These are phyloP conservation scores for Drosophila novamexicana DNA, from an alignment of 1,140 invertebrate genomes.

Conservation along the genomic window DNA sequence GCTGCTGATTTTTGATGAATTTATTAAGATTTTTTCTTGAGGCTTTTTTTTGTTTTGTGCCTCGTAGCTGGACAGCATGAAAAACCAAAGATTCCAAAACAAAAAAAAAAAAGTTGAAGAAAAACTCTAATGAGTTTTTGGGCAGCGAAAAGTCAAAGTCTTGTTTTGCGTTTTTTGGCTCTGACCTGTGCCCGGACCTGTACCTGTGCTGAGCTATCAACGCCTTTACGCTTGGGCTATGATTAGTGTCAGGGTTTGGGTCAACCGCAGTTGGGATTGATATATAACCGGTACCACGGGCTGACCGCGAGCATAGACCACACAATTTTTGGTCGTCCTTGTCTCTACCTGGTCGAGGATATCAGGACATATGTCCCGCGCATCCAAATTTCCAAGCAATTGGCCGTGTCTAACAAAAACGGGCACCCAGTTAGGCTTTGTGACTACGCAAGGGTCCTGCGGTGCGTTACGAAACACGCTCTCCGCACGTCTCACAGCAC, in stretches of 20 bases:
- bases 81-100: slow-evolving; percentile 19
- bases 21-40: slow-evolving; percentile 74
- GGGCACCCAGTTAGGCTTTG: slow-evolving; percentile 22
- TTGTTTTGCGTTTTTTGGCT: slow-evolving; percentile 7
- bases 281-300: slow-evolving; percentile 38
- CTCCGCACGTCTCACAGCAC: slow-evolving; percentile 23
- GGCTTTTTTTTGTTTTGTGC: slow-evolving; percentile 19
- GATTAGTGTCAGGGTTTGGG: slow-evolving; percentile 70
- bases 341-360: slow-evolving; percentile 50
- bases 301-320: slow-evolving; percentile 66
- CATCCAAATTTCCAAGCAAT: slow-evolving; percentile 71
- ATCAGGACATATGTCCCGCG: slow-evolving; percentile 24
- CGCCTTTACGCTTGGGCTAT: slow-evolving; percentile 77
- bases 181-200: not conserved
- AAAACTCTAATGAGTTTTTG: slow-evolving; percentile 71
- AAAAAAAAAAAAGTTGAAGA: slow-evolving; percentile 9
- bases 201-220: slow-evolving; percentile 48
- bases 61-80: not conserved
- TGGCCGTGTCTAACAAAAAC: slow-evolving; percentile 73
- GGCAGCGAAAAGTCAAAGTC: slow-evolving; percentile 63
- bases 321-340: slow-evolving; percentile 58
- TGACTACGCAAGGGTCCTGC: slow-evolving; percentile 48
- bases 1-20: slow-evolving; percentile 78
- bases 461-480: slow-evolving; percentile 54
- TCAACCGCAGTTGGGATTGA: slow-evolving; percentile 59